These are phyloP conservation scores for Cebus imitator DNA, from an alignment of 2,113 vertebrate species.

Conservation along the genomic window DNA sequence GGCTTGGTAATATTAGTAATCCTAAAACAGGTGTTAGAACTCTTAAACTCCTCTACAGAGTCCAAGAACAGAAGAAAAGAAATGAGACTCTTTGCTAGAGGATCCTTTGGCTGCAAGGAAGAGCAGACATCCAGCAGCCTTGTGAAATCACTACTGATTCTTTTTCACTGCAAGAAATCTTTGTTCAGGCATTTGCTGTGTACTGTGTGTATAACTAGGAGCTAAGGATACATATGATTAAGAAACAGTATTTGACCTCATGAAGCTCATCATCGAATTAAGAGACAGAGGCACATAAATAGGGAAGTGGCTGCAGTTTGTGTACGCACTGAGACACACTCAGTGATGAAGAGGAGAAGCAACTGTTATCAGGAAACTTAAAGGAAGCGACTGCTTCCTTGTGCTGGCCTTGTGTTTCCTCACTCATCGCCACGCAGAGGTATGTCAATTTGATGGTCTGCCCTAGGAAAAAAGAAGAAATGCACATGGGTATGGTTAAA, in stretches of 20 bases:
- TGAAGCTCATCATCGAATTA: background rate
- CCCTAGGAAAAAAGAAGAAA: background rate
- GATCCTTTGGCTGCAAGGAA: background rate
- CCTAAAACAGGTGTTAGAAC: background rate
- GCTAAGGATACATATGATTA: background rate
- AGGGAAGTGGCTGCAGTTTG: background rate
- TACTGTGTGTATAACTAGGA: too few relatives aligned
- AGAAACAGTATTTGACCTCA: background rate
- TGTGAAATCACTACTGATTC: background rate
- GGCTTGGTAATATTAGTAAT: background rate
- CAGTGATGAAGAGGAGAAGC: background rate
- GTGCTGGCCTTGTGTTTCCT: background rate
- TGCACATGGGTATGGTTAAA: background rate
- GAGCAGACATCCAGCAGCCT: background rate
- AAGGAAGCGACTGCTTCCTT: background rate
- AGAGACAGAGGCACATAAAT: background rate
- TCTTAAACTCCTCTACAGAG: background rate
- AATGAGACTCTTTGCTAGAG: background rate
- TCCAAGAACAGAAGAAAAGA: background rate
- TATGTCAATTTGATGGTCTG: background rate
- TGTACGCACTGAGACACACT: background rate
- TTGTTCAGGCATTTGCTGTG: background rate
- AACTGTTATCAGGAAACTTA: constrained; percentile 7
- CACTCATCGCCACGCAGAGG: background rate
- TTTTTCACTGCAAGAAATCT: background rate